Evolutionary conservation across 2,888 invertebrate genomes (phyloP), one percentile per base, ranked within the genome.

Genomic region (Brachyptera putata): DNA sequence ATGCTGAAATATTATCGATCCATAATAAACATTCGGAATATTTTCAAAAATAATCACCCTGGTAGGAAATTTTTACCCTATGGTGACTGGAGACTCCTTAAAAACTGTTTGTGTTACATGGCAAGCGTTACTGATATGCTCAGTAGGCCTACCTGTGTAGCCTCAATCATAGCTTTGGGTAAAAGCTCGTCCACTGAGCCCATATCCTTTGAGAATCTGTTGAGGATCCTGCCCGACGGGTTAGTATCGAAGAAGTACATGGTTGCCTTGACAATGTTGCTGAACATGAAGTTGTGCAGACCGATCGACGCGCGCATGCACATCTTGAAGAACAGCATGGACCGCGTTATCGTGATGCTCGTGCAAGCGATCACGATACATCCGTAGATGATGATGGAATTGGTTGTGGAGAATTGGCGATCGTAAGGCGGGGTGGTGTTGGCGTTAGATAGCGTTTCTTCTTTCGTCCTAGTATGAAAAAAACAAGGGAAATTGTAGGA

Each of bases 191-290:
- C 75, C 70, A 79, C 74, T 34, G 73, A 71, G 2, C 77, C 77
- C n/a, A 77, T 71, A 66, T 80, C 80, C 68, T 79, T 79, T 26
- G 79, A 73, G 67, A 80, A 79, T 22, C 80, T 69, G 69, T 79
- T 79, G 50, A 80, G 69, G 58, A 80, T 72, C 18, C 67, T 46
- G 85, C 89, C 89, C 9, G 89, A 85, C 0, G 92, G 88, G 73
- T 92, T 91, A 4, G 83, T 85, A 71, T 91, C 89, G 72, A 93
- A 94, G 76, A 93, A 93, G 25, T 83, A 76, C 80, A 91, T 86
- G 0, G 89, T 87, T 0, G 89, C 85, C 63, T 85, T 78, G 11
- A 92, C 73, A 30, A 93, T 79, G 67, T 85, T 82, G 21, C 80
- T 75, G 73, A 93, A 90, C 89, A 93, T 91, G 21, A 74, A 76